phyloP scores from a whole-genome alignment of 2,113 vertebrate species.

The Malurus cyaneus region DNA sequence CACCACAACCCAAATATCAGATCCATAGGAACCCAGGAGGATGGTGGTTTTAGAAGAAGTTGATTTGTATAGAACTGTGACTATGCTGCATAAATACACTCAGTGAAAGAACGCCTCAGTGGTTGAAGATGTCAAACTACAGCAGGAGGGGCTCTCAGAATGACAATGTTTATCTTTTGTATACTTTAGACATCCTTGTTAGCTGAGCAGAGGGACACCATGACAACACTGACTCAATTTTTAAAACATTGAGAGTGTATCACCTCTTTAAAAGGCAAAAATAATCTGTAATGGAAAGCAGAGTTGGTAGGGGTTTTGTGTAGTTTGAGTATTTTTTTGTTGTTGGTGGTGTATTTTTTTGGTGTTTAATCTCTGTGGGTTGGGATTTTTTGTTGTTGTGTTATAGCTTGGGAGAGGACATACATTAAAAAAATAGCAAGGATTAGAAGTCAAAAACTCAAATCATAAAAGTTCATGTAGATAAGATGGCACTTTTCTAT shows the following conservation, averaged over 20 bases:
- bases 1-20: not conserved
- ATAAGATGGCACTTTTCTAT: not conserved
- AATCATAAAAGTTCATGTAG: not conserved
- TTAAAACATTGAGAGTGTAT: accelerated
- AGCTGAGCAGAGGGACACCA: not conserved
- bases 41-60: not conserved
- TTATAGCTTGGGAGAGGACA: not conserved
- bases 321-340: no score
- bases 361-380: not conserved
- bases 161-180: not conserved
- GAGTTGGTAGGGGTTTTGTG: accelerated
- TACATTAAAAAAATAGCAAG: not conserved
- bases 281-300: not conserved
- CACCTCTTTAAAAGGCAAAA: not conserved
- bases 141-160: not conserved
- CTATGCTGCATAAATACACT: not conserved
- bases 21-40: not conserved
- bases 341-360: not conserved
- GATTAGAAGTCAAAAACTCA: not conserved
- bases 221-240: not conserved
- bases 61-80: not conserved
- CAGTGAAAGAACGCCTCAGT: not conserved
- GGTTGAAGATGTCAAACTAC: not conserved
- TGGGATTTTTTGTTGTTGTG: not conserved
- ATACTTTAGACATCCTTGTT: not conserved